Percentiles rank a stretch among this genome's conserved stretches.
Evolutionary conservation across 2,797 vertebrate genomes (phyloP).

Genomic region (Florisuga fusca): DNA sequence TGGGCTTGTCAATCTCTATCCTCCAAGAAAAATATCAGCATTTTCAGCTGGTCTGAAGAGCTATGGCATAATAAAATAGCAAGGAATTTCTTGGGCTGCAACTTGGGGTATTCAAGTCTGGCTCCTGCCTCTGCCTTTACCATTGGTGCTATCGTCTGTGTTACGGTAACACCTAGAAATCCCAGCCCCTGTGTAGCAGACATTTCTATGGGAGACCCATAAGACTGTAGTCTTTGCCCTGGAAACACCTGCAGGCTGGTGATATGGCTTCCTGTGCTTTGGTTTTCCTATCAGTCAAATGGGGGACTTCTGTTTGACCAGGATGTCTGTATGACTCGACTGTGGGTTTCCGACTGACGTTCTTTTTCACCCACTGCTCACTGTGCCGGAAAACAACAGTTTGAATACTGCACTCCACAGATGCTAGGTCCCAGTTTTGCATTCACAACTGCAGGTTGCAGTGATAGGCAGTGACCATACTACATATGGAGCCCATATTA

Average conservation of each 20-base stretch:
- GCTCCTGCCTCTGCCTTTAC: neutral
- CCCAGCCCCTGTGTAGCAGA: neutral
- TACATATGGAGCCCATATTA: neutral
- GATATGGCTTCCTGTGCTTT: neutral
- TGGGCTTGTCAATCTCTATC: neutral
- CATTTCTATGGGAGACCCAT: neutral
- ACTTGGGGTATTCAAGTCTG: neutral
- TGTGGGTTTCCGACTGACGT: neutral
- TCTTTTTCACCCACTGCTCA: neutral
- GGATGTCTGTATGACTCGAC: neutral
- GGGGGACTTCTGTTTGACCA: neutral
- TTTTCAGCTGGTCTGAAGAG: neutral
- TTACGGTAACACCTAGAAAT: neutral
- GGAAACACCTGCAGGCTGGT: constrained; percentile 40
- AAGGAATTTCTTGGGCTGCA: neutral
- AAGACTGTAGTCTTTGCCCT: neutral
- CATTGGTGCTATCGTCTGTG: neutral
- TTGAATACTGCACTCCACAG: neutral
- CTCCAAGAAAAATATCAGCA: constrained; percentile 7
- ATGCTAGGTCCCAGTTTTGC: neutral
- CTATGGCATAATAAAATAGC: neutral
- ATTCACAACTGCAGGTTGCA: neutral
- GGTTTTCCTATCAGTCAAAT: neutral
- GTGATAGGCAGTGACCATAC: neutral
- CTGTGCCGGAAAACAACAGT: neutral